These are phyloP conservation scores for Sakesphorus luctuosus DNA, from an alignment of 2,113 vertebrate species.

Conservation along the genomic window DNA sequence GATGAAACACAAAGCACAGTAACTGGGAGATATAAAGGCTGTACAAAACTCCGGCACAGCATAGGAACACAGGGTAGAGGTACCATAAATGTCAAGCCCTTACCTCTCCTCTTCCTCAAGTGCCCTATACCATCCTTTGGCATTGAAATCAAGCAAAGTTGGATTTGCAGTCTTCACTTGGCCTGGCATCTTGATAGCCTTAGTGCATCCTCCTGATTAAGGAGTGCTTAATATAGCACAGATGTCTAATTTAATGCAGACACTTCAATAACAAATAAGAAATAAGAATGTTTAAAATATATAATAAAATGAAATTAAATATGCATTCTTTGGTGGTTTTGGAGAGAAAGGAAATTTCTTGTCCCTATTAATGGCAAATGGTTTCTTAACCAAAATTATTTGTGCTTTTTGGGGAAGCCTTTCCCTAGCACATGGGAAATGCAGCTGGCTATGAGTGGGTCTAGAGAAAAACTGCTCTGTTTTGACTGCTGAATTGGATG, in stretches of 20 bases:
- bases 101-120: background rate
- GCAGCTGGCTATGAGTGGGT: background rate
- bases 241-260: background rate
- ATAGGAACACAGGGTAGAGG: rapidly evolving
- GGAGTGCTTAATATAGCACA: background rate
- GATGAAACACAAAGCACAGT: background rate
- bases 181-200: background rate
- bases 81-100: background rate
- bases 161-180: background rate
- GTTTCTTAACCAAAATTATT: background rate
- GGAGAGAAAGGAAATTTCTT: background rate
- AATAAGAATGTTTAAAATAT: background rate
- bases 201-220: background rate
- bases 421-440: background rate
- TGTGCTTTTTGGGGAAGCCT: background rate
- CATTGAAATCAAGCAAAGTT: background rate
- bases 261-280: background rate
- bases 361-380: background rate
- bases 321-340: background rate
- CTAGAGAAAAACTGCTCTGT: background rate
- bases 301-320: background rate
- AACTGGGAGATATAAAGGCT: background rate
- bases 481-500: background rate
- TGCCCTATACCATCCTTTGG: background rate
- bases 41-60: background rate